Evolutionary conservation across 2,888 invertebrate species (phyloP), one percentile per base, ranked within the genome.

Genomic region (Anthrax anthrax): DNA sequence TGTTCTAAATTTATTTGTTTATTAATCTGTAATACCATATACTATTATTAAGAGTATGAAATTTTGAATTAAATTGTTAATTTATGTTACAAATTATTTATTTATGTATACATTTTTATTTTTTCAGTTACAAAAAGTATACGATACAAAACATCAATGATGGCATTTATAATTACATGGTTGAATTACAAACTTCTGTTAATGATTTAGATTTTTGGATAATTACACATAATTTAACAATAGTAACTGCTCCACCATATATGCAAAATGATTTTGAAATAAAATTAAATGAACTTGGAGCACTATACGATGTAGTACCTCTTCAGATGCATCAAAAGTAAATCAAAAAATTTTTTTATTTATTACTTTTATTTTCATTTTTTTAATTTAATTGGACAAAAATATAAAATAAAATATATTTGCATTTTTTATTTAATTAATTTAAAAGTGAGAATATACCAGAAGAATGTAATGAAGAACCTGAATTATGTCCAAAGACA

Each of bases 171-270:
- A 55, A 56, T 2, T 62, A 63, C 39, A 59, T 67, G 61, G 60
- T 67, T 14, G 58, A 62, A 18, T 48, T 67, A 42, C 65, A 65
- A 52, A 60, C 58, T 1, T 57, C 57, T 12, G 58, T 57, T 23
- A 55, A 58, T 4, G 56, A 58, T 29, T 50, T 67, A 48, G 66
- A 67, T 48, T 67, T 67, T 47, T 67, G 67, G 67, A 52, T 65
- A 29, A 54, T 67, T 8, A 58, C 67, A 14, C 58, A 61, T 5
- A 66, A 67, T 47, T 55, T 59, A 55, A 64, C 66, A 47, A 58
- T 67, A 5, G 56, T 67, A 32, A 58, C 65, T 4, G 67, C 64
- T n/a, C 54, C 60, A 12, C 65, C 67, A 0, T 44, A 47, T 19
- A 50, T 56, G 43, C 60, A 63, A 46, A 47, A 53, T 1, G 48